A percentile compares a stretch with the other conserved stretches of the same genome.
phyloP scores from a whole-genome alignment of 2,113 vertebrate species.

The Sisor rabdophorus region DNA sequence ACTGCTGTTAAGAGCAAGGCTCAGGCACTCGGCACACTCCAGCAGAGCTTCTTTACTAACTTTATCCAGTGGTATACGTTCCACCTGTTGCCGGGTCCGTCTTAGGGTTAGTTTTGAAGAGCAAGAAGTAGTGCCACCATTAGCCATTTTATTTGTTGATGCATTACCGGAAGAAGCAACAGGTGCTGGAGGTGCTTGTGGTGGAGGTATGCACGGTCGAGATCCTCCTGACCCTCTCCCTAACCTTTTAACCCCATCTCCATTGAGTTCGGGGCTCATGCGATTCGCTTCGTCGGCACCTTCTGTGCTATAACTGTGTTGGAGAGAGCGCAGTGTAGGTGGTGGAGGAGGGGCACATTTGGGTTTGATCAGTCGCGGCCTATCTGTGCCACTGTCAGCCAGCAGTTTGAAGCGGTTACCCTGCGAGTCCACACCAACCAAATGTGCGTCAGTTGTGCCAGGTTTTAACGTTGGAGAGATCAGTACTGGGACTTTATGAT shows the following conservation, averaged over 20 bases:
- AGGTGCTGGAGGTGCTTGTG: conserved; percentile 85
- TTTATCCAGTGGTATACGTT: conserved; percentile 82
- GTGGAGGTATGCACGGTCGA: conserved; percentile 82
- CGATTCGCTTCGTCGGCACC: conserved; percentile 71
- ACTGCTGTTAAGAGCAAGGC: conserved; percentile 74
- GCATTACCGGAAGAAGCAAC: conserved; percentile 58
- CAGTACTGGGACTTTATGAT: conserved; percentile 98
- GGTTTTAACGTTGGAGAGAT: conserved; percentile 95
- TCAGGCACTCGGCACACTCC: conserved; percentile 86
- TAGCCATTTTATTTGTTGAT: conserved; percentile 83
- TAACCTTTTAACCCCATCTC: conserved; percentile 75
- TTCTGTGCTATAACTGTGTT: conserved; percentile 67
- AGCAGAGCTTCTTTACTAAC: conserved; percentile 90
- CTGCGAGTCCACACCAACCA: conserved; percentile 96
- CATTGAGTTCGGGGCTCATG: conserved; percentile 66
- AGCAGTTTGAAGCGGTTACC: conserved; percentile 98
- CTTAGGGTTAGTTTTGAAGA: conserved; percentile 81
- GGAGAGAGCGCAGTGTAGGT: conserved; percentile 79
- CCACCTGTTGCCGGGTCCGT: conserved; percentile 81
- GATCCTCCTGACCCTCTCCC: conserved; percentile 67
- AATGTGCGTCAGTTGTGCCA: conserved; percentile 85
- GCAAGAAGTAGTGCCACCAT: conserved; percentile 58
- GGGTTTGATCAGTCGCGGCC: conserved; percentile 91
- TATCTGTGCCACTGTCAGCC: conserved; percentile 87
- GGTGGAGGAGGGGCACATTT: conserved; percentile 94